Evolutionary conservation across 1,140 invertebrate genomes (phyloP), one percentile per base, ranked within the genome.

Genomic region (Rhagoletis zephyria): DNA sequence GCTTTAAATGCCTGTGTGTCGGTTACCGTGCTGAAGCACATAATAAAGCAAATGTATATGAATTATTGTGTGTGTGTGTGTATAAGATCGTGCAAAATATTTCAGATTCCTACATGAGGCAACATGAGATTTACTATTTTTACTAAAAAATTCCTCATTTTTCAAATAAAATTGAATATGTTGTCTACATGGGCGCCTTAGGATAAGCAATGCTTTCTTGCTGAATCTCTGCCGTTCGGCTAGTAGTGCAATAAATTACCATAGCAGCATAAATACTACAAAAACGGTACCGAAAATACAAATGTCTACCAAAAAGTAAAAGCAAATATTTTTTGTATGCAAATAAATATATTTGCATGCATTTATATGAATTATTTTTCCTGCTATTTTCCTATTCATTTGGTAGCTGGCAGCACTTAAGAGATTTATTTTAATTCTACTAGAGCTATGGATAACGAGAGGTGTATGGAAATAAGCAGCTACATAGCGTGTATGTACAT

Each of bases 131-230:
- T 16, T 56, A 19, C 14, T 30, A 81, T 81, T 81, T 81, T 16
- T 81, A 7, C 48, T 16, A 56, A 42, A 81, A 81, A 56, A 56
- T 74, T 74, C 42, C 5, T 51, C 10, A 48, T 74, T 74, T 45
- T 45, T 19, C 42, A 74, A 74, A 51, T 74, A 48, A 48, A 74
- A 74, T 74, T 74, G 70, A 74, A 74, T 45, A 45, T 12, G 67
- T 48, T 51, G 70, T 5, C 61, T 63, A n/a, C 4, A 63, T 63
- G 48, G 10, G n/a, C 74, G 48, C 74, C 74, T 81, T 51, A 10
- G n/a, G n/a, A 30, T 81, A 81, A 48, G 74, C 74, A 74, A 74
- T 48, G 45, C 42, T 74, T 74, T 48, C 42, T 6, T 56, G 10
- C 51, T 56, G 51, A 7, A 56, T 5, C 51, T 56, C 51, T 56